Base-by-base conservation (phyloP, 2,113 vertebrate genomes). In the Lichenostomus cassidix region DNA sequence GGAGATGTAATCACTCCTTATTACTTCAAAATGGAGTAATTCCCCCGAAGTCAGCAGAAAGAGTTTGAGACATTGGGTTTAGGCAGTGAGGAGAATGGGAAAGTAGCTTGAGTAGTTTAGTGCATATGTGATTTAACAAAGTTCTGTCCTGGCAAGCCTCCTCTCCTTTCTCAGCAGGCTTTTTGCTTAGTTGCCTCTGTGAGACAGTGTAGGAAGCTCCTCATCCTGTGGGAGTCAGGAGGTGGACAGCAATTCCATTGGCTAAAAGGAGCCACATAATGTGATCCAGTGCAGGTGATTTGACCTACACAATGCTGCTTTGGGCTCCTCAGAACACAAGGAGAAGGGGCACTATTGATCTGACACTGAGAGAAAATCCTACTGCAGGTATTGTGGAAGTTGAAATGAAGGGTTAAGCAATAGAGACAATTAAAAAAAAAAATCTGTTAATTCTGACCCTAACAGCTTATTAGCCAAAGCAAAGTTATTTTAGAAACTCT, bases 151-250 rank as follows among this genome's bases (percentile, higher is more conserved):
- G 44, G 12, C 17, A 81, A 56, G n/a, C 10, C 11, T 56, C 46
- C 37, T 87, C 1, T 15, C 9, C 5, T 9, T 65, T 76, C 55
- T 87, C 19, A 35, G 0, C 9, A 20, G 1, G 0, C 1, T 39
- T 59, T 92, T 69, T 41, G 8, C 8, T 74, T 77, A 77, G 33
- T 33, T 79, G 29, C 12, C 17, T 31, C 25, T 1, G 0, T 35
- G n/a, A 49, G 27, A 80, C 35, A 64, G 24, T 10, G 6, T 28
- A 33, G 33, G 41, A 50, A 50, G 10, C 8, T 63, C 13, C 35
- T 70, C 18, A 44, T 33, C 5, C n/a, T 55, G 24, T 8, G 53
- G 56, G 47, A 92, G 17, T 15, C 0, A 1, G 7, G 35, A 55
- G 8, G 7, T 23, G 31, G 5, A 28, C 10, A 18, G 31, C 25